Percentiles rank a stretch among this genome's conserved stretches.
These are phyloP conservation scores for Anser cygnoides DNA, from an alignment of 2,113 vertebrate genomes.

Conservation along the genomic window DNA sequence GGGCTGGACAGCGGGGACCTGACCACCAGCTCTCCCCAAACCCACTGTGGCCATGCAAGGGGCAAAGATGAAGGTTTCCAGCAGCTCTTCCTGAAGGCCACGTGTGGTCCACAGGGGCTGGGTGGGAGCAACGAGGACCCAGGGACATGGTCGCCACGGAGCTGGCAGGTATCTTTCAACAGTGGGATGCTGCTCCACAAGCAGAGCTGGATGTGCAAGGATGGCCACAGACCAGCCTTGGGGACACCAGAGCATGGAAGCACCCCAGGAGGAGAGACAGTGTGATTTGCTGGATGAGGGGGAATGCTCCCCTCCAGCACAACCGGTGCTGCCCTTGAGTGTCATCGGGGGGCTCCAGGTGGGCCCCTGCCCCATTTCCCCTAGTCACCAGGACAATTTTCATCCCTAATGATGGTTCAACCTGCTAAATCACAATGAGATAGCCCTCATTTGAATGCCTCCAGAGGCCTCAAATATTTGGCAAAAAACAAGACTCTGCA, in stretches of 20 bases:
- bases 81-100: background rate
- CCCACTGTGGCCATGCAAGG: background rate
- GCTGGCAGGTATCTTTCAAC: background rate
- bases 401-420: too few species aligned
- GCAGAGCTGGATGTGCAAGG: accelerated
- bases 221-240: background rate
- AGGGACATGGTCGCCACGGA: background rate
- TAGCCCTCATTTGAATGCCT: background rate
- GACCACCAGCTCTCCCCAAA: background rate
- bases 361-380: background rate
- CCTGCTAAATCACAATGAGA: background rate
- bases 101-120: background rate
- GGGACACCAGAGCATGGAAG: background rate
- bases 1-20: background rate
- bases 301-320: background rate
- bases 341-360: background rate
- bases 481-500: too few species aligned
- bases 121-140: background rate
- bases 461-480: background rate
- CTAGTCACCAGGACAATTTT: background rate
- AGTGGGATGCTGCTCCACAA: background rate
- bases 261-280: background rate
- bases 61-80: background rate
- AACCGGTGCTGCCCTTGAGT: too few species aligned
- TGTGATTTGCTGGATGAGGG: background rate